phyloP scores from a whole-genome alignment of 2,113 vertebrate species.

The Ptilonorhynchus violaceus region DNA sequence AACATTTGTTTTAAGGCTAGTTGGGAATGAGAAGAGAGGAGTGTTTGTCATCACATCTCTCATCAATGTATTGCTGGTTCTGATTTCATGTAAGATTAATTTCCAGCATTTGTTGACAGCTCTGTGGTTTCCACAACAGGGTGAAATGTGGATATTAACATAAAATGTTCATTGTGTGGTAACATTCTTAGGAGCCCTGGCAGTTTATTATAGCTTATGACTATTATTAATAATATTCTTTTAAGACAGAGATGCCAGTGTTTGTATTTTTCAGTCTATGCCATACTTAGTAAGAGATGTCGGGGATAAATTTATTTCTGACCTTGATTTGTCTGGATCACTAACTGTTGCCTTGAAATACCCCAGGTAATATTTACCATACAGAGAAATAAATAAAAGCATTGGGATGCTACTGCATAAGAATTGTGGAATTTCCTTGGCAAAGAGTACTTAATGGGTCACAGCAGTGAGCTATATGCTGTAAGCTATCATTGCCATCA shows the following conservation, averaged over 20 bases:
- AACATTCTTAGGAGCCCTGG: background rate
- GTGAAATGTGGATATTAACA: background rate
- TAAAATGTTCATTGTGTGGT: background rate
- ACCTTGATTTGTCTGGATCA: background rate
- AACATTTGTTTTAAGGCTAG: background rate
- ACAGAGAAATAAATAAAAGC: background rate
- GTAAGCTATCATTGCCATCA: background rate
- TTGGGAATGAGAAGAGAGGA: background rate
- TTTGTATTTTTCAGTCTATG: background rate
- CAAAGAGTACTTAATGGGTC: background rate
- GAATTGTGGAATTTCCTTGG: background rate
- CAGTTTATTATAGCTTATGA: background rate
- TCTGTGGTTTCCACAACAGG: background rate
- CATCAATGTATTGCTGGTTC: background rate
- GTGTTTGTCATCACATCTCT: background rate
- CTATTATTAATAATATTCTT: background rate
- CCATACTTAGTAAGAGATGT: background rate
- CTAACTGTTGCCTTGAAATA: background rate
- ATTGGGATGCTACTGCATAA: background rate
- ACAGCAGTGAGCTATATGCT: background rate
- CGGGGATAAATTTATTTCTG: background rate
- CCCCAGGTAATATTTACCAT: background rate
- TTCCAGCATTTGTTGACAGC: background rate
- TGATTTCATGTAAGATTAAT: background rate
- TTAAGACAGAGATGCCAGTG: background rate